Percentiles rank a stretch among this genome's conserved stretches.
Evolutionary conservation across 2,797 vertebrate species (phyloP).

Genomic region (Anniella stebbinsi): DNA sequence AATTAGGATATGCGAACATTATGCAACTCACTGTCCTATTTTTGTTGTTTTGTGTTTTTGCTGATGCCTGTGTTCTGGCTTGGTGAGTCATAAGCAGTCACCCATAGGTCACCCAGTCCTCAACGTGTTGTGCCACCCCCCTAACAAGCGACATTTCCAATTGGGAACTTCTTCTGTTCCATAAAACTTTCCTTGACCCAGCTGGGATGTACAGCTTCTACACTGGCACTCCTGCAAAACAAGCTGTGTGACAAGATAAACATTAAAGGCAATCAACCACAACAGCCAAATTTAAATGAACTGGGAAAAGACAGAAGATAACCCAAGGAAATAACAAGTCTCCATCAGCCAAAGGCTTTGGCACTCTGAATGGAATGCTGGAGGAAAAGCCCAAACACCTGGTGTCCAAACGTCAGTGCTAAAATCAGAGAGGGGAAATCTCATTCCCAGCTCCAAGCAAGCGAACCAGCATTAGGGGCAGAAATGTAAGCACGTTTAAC

Average conservation of each 20-base stretch:
- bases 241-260: conserved; percentile 16
- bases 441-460: neutral
- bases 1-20: no score
- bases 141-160: neutral
- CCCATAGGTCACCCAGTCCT: no score
- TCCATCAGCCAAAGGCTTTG: neutral
- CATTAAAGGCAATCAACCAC: conserved; percentile 16
- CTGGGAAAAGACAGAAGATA: neutral
- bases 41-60: no score
- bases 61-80: no score
- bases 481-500: neutral
- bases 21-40: no score
- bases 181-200: neutral
- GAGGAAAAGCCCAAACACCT: neutral
- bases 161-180: neutral
- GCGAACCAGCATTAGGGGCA: neutral
- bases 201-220: neutral
- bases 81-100: no score
- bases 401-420: neutral
- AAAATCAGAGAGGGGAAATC: neutral
- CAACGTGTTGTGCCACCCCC: neutral
- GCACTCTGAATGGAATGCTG: neutral
- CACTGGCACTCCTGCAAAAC: neutral
- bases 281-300: conserved; percentile 11
- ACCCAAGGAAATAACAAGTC: neutral